Percentiles rank a stretch among this genome's conserved stretches.
Evolutionary conservation across 2,113 vertebrate species (phyloP).

Genomic region (Heterotilapia buettikoferi): DNA sequence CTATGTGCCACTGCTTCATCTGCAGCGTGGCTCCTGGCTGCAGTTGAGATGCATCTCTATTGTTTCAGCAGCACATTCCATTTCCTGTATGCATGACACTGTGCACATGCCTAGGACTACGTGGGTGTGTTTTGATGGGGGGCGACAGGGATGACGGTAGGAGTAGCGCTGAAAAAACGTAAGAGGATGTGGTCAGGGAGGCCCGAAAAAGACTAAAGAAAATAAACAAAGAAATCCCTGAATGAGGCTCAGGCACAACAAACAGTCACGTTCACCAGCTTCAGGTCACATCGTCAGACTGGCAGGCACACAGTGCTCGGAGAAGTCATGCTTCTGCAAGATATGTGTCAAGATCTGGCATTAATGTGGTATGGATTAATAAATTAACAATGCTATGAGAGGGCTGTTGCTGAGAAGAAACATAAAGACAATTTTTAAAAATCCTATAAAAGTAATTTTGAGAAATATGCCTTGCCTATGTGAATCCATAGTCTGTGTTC

Average conservation of each 20-base stretch:
- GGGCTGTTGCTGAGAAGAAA: not conserved
- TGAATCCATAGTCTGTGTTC: not conserved
- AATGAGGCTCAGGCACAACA: constrained; percentile 42
- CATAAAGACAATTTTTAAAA: not conserved
- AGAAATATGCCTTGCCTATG: not conserved
- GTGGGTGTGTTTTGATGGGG: not conserved
- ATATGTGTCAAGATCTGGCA: not conserved
- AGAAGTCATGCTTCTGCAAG: not conserved
- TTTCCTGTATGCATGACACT: constrained; percentile 30
- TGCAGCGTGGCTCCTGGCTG: not conserved
- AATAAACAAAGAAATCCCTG: constrained; percentile 57
- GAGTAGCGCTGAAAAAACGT: not conserved
- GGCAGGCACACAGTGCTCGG: not conserved
- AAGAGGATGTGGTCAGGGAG: constrained; percentile 35
- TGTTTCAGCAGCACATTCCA: constrained; percentile 16
- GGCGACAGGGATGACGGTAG: not conserved
- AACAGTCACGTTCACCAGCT: constrained; percentile 33
- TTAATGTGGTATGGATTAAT: not conserved
- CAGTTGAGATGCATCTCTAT: not conserved
- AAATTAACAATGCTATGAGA: not conserved
- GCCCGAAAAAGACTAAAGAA: constrained; percentile 41
- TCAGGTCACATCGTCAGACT: constrained; percentile 6
- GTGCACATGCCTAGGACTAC: not conserved
- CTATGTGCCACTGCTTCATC: not conserved
- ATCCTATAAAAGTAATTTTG: not conserved